Percentiles rank a stretch among this genome's conserved stretches.
Evolutionary conservation across 2,113 vertebrate genomes (phyloP).

Genomic region (Crotalus tigris): DNA sequence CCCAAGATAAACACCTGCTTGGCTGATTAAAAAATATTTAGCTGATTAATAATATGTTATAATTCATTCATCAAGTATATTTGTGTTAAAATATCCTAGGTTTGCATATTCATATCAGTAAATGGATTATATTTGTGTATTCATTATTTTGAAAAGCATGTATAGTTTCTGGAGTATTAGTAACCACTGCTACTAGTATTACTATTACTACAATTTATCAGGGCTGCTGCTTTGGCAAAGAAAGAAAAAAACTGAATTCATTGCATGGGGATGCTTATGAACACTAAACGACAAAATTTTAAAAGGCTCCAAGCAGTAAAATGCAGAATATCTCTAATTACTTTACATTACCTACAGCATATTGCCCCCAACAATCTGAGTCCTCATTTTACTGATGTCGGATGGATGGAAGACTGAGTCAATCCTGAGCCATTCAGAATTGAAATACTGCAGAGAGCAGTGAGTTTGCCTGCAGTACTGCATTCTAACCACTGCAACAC

Average conservation of each 20-base stretch:
- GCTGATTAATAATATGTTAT: conserved; percentile 10
- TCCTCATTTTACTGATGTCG: no score
- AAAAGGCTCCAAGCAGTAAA: not conserved
- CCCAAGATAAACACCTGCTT: not conserved
- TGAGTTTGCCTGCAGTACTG: no score
- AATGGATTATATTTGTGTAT: not conserved
- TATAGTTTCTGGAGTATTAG: not conserved
- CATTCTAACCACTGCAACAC: no score
- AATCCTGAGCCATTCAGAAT: no score
- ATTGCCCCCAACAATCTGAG: no score
- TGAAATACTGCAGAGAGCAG: no score
- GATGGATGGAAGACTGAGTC: no score
- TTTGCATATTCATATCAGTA: not conserved
- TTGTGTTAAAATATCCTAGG: not conserved
- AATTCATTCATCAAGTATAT: conserved; percentile 14
- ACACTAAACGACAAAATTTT: not conserved
- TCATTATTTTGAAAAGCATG: conserved; percentile 5
- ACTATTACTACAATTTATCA: not conserved
- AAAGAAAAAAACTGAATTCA: not conserved
- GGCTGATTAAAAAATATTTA: conserved; percentile 1
- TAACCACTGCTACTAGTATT: not conserved
- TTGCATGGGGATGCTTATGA: not conserved
- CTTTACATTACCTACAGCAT: not conserved
- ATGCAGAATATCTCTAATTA: not conserved
- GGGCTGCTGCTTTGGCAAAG: not conserved